phyloP scores from a whole-genome alignment of 1,140 invertebrate species.

The Anoplolepis gracilipes region DNA sequence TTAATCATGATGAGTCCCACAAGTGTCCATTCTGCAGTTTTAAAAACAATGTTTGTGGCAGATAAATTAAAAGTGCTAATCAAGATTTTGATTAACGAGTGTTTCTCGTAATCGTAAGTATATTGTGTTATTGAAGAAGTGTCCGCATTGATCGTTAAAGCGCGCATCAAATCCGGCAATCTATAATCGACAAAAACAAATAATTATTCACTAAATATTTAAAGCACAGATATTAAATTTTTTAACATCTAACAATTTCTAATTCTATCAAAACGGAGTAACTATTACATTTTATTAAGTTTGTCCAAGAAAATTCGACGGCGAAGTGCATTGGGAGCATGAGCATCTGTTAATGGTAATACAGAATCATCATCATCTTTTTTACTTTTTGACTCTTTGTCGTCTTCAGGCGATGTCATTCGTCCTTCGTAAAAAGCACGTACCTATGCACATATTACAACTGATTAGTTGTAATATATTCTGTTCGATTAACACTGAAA shows the following conservation, averaged over 20 bases:
- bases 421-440: slow-evolving; percentile 82
- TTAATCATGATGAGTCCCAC: slow-evolving; percentile 84
- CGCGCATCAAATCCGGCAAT: slow-evolving; percentile 82
- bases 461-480: background rate
- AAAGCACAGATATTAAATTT: background rate
- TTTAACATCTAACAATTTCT: background rate
- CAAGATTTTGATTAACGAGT: slow-evolving; percentile 77
- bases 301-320: slow-evolving; percentile 84
- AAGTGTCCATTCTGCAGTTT: slow-evolving; percentile 84
- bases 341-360: slow-evolving; percentile 81
- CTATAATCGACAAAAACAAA: slow-evolving; percentile 64
- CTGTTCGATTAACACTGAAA: slow-evolving; percentile 13
- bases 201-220: background rate
- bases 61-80: slow-evolving; percentile 83
- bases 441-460: slow-evolving; percentile 74
- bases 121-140: slow-evolving; percentile 51
- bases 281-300: slow-evolving; percentile 81
- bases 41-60: slow-evolving; percentile 84
- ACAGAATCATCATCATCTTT: slow-evolving; percentile 65
- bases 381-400: slow-evolving; percentile 54
- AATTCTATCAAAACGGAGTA: slow-evolving; percentile 17
- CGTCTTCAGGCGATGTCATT: slow-evolving; percentile 56
- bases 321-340: slow-evolving; percentile 81
- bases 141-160: slow-evolving; percentile 73
- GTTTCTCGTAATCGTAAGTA: slow-evolving; percentile 71